phyloP scores from a whole-genome alignment of 2,113 vertebrate genomes.

The Lagenorhynchus albirostris region DNA sequence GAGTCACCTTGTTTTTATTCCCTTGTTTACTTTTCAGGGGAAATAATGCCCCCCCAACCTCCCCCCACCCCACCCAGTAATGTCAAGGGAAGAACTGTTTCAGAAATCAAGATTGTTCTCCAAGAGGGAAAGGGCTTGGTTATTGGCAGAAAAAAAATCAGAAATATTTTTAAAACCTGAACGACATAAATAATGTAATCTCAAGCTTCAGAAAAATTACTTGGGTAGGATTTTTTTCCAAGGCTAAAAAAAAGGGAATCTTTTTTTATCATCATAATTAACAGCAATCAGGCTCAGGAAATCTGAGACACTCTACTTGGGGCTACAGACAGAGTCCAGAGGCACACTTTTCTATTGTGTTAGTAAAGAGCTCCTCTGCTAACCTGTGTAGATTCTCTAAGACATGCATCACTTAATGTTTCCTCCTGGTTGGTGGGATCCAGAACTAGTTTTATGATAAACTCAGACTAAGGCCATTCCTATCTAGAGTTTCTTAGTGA shows the following conservation, averaged over 20 bases:
- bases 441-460: neutral
- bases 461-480: neutral
- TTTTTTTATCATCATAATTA: conserved; percentile 38
- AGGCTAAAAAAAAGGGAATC: conserved; percentile 23
- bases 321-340: neutral
- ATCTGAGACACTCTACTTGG: neutral
- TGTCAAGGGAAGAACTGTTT: conserved; percentile 58
- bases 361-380: neutral
- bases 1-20: conserved; percentile 73
- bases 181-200: conserved; percentile 44
- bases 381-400: neutral
- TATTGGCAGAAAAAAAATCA: conserved; percentile 35
- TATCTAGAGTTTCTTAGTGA: neutral
- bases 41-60: conserved; percentile 31
- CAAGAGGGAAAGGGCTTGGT: neutral
- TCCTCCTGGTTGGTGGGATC: neutral
- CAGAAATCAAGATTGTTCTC: conserved; percentile 45
- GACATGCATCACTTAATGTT: neutral
- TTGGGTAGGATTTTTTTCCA: conserved; percentile 19
- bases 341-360: neutral
- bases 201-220: conserved; percentile 44
- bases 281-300: conserved; percentile 49
- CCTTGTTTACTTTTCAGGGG: conserved; percentile 73
- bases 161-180: conserved; percentile 52
- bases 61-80: neutral